Conservation (phyloP, 2,888 invertebrate genomes). For the Timema cristinae region DNA sequence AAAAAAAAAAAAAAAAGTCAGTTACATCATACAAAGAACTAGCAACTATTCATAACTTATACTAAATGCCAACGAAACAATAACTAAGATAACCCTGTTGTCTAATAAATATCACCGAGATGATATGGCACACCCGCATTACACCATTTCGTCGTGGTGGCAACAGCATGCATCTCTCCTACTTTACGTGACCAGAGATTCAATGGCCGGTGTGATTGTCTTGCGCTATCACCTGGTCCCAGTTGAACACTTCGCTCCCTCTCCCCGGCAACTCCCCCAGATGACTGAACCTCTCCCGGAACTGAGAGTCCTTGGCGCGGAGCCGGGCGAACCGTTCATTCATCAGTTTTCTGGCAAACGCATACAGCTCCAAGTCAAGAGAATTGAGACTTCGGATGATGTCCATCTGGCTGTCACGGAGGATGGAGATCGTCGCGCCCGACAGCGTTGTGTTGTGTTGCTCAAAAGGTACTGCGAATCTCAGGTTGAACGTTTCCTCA, state of each 20-base stretch:
- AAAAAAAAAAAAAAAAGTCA: no score
- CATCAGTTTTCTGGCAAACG: conserved; percentile 86
- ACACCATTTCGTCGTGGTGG: no score
- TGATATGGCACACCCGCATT: no score
- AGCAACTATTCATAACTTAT: no score
- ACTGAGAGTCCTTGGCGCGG: conserved; percentile 75
- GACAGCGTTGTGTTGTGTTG: conserved; percentile 91
- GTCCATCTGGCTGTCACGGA: conserved; percentile 69
- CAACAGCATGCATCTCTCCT: no score
- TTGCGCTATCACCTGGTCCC: conserved; percentile 47
- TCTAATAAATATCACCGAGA: no score
- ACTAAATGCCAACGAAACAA: no score
- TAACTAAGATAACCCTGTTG: no score
- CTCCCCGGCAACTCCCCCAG: conserved; percentile 74
- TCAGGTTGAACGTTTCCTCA: conserved; percentile 87
- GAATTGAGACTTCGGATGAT: conserved; percentile 77
- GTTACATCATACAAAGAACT: no score
- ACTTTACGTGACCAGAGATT: no score
- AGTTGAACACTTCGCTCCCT: conserved; percentile 78
- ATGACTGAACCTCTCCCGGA: conserved; percentile 77
- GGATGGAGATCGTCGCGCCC: conserved; percentile 71
- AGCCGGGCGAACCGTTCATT: conserved; percentile 72
- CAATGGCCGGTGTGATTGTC: conserved; percentile 22
- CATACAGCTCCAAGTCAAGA: conserved; percentile 89
- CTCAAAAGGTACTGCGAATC: conserved; percentile 85